Evolutionary conservation across 2,113 vertebrate species (phyloP).

Genomic region (Vulpes ferrilata): DNA sequence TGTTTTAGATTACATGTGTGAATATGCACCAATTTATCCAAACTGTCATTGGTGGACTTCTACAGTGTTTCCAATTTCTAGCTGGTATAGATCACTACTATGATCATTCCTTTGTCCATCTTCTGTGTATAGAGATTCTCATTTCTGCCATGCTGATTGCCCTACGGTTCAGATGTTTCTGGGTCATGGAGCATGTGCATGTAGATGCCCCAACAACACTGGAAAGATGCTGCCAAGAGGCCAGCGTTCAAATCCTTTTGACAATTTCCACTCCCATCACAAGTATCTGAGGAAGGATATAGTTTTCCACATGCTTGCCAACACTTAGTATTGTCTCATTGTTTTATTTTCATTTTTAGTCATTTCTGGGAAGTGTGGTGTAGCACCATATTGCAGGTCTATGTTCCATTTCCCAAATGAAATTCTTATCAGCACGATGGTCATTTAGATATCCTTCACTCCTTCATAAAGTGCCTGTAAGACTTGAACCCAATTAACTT

Average conservation of each 20-base stretch:
- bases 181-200: neutral
- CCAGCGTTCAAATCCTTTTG: neutral
- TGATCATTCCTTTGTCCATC: neutral
- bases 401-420: neutral
- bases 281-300: neutral
- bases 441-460: neutral
- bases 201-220: neutral
- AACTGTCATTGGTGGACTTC: neutral
- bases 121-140: neutral
- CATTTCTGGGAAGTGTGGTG: neutral
- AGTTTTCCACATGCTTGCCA: no score
- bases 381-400: neutral
- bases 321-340: no score
- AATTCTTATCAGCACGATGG: neutral
- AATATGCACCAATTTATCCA: neutral
- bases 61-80: neutral
- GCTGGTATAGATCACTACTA: rapidly evolving
- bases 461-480: neutral
- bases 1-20: neutral
- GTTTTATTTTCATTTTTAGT: neutral
- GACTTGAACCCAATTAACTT: neutral
- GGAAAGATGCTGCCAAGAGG: neutral
- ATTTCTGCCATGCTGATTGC: neutral
- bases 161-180: neutral
- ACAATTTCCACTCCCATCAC: neutral